Percentiles rank a stretch among this genome's conserved stretches.
phyloP scores from a whole-genome alignment of 2,797 vertebrate species.

The Hephaestus fuliginosus region DNA sequence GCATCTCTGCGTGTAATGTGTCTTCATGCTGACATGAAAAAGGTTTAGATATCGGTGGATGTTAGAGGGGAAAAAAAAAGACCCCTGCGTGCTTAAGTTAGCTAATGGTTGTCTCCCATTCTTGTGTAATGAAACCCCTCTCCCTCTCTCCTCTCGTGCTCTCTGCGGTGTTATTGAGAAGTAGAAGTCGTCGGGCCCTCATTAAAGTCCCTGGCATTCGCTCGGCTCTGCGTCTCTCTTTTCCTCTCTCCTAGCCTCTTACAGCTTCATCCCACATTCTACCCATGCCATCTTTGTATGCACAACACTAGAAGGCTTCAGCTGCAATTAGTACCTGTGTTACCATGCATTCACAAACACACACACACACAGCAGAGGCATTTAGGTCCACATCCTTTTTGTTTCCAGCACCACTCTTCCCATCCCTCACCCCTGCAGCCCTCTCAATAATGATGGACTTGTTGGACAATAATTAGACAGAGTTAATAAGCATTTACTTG shows the following conservation, averaged over 20 bases:
- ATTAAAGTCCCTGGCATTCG: conserved; percentile 75
- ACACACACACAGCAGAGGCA: conserved; percentile 18
- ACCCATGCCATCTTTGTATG: conserved; percentile 53
- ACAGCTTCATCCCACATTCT: conserved; percentile 73
- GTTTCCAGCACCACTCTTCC: conserved; percentile 33
- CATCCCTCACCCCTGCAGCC: conserved; percentile 52
- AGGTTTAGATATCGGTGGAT: conserved; percentile 27
- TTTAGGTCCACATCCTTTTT: conserved; percentile 42
- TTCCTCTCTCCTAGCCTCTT: conserved; percentile 58
- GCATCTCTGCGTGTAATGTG: conserved; percentile 21
- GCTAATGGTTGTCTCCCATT: conserved; percentile 50
- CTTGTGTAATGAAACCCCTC: conserved; percentile 55
- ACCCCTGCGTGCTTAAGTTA: conserved; percentile 31
- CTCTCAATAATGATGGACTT: conserved; percentile 64
- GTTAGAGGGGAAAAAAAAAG: conserved; percentile 7
- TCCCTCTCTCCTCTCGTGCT: conserved; percentile 30
- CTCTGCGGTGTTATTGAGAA: conserved; percentile 65
- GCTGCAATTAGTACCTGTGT: conserved; percentile 72
- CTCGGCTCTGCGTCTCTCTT: conserved; percentile 62
- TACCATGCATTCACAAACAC: conserved; percentile 39
- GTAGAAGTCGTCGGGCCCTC: conserved; percentile 71
- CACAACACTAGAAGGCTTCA: conserved; percentile 64
- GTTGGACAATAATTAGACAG: conserved; percentile 73
- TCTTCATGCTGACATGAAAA: conserved; percentile 24
- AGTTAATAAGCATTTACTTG: conserved; percentile 63